These are phyloP conservation scores for Leptinotarsa lineolata DNA, from an alignment of 1,140 invertebrate species.

Conservation along the genomic window DNA sequence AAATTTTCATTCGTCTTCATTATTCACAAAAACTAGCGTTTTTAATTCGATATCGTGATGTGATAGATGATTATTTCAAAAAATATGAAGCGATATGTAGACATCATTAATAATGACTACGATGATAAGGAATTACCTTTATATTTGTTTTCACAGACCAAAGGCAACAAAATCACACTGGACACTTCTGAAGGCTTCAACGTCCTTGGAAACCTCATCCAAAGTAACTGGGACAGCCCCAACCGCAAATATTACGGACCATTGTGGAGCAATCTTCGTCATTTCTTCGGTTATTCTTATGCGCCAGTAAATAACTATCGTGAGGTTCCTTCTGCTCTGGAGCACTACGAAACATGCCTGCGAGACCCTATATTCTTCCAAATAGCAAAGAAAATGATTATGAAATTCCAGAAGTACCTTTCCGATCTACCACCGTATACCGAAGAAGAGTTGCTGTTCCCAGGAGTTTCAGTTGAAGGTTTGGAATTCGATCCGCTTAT, in stretches of 20 bases:
- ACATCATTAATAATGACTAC: too few species aligned
- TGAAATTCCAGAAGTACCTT: conserved; percentile 56
- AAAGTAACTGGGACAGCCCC: conserved; percentile 59
- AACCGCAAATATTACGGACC: conserved; percentile 64
- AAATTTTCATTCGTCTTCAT: too few species aligned
- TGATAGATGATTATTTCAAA: too few species aligned
- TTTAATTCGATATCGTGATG: too few species aligned
- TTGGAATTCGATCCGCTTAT: conserved; percentile 66
- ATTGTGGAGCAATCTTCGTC: conserved; percentile 26
- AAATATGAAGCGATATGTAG: too few species aligned
- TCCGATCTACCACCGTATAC: conserved; percentile 61
- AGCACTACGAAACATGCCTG: conserved; percentile 63
- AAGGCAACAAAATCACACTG: conserved; percentile 51
- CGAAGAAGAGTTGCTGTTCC: conserved; percentile 63
- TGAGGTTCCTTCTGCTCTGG: conserved; percentile 51
- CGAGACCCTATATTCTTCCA: conserved; percentile 71
- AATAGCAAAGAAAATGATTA: conserved; percentile 61
- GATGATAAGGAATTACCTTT: neutral
- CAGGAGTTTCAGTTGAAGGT: conserved; percentile 66
- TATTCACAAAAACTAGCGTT: too few species aligned
- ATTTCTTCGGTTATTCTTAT: conserved; percentile 43
- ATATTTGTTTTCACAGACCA: conserved; percentile 33
- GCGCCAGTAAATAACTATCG: conserved; percentile 53
- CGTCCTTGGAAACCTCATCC: conserved; percentile 60
- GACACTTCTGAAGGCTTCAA: conserved; percentile 53